Base-by-base conservation (phyloP, 2,888 invertebrate species). In the Drosophila rellima region DNA sequence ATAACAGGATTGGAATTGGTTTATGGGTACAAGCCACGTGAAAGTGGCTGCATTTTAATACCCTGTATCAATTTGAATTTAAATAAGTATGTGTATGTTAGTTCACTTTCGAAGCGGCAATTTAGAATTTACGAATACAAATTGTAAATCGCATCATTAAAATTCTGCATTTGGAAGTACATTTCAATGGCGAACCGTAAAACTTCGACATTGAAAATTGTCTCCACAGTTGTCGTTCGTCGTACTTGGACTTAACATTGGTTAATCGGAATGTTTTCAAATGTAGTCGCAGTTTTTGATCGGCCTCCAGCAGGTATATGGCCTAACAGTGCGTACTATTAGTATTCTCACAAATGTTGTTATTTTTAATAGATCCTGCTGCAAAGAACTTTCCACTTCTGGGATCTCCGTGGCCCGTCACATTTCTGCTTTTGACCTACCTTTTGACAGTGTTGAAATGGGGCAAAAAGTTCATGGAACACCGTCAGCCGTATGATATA, bases 401-500 rank as follows among this genome's bases (percentile, higher is more conserved):
- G 17, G 51, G 31, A 26, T 55, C 66, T 0, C 5, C 62, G 3
- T 61, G 66, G 62, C 47, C 42, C 2, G 5, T 48, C 3, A 18
- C 35, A 2, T 8, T 44, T 1, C 0, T 66, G 0, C 2, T 62
- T 0, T 2, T 11, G 3, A 1, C 2, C 1, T 66, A 66, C 26
- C 29, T 66, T 0, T 2, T 48, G 0, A 20, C 50, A 29, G 50
- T 66, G 13, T n/a, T 61, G 0, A 66, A 55, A 17, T 35, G 26
- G 18, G 66, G 66, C 13, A 42, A 37, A 17, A 17, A 7, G 2
- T 54, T 42, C 8, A 66, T 66, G 66, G 35, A 42, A 7, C 8
- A 61, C 2, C 61, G 66, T 1, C 33, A 55, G 6, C 35, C 66
- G 0, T 66, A 44, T n/a, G 31, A 54, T 23, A 17, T 66, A 0